phyloP scores from a whole-genome alignment of 2,888 invertebrate species.

The Platypus cylindrus region DNA sequence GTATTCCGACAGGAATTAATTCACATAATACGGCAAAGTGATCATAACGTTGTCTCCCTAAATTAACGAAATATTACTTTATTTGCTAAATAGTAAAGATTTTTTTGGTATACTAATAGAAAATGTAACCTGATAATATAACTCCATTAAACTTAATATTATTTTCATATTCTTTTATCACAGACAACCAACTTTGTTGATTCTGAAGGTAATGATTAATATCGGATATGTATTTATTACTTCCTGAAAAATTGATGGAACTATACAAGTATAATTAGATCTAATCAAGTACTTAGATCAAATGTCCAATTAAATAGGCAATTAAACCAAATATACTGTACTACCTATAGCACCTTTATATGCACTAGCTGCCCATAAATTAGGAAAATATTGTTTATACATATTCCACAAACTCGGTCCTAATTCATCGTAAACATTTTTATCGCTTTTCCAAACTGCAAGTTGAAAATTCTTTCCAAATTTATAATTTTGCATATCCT shows the following conservation, averaged over 20 bases:
- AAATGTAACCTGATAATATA: slow-evolving; percentile 53
- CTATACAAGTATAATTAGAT: slow-evolving; percentile 3
- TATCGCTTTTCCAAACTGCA: slow-evolving; percentile 59
- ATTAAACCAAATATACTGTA: background rate
- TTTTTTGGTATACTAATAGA: background rate
- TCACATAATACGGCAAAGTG: slow-evolving; percentile 60
- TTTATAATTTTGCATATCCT: slow-evolving; percentile 30
- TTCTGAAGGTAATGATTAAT: slow-evolving; percentile 54
- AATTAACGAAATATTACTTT: slow-evolving; percentile 3
- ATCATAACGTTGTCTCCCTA: slow-evolving; percentile 52
- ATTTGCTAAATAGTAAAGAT: too few species aligned
- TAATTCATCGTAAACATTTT: slow-evolving; percentile 31
- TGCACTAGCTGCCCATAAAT: slow-evolving; percentile 71
- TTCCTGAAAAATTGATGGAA: slow-evolving; percentile 20
- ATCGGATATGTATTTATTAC: slow-evolving; percentile 40
- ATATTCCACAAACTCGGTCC: slow-evolving; percentile 39
- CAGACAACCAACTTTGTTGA: slow-evolving; percentile 56
- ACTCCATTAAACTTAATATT: slow-evolving; percentile 47
- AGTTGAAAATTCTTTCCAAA: slow-evolving; percentile 44
- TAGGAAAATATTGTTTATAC: slow-evolving; percentile 47
- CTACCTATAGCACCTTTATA: slow-evolving; percentile 65
- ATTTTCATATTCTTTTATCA: slow-evolving; percentile 40
- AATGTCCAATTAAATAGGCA: too few species aligned
- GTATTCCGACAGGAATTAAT: slow-evolving; percentile 50
- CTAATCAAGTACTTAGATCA: too few species aligned